Evolutionary conservation across 2,888 invertebrate species (phyloP).

Genomic region (Malthinus seriepunctatus): DNA sequence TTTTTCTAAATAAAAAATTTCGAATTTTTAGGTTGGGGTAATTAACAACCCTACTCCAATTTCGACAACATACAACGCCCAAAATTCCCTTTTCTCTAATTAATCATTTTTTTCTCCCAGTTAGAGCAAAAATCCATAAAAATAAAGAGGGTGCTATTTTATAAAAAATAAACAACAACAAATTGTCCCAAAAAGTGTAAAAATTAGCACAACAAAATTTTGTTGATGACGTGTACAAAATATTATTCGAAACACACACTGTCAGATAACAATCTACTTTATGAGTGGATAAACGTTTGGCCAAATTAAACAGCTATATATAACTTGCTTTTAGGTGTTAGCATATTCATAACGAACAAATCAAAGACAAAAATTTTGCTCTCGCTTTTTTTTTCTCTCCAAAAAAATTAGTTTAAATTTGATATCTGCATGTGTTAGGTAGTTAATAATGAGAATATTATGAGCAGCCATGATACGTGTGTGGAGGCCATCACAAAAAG

Average conservation of each 20-base stretch:
- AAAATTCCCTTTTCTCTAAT: too few relatives aligned
- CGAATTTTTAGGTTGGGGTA: too few relatives aligned
- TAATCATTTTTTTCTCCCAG: too few relatives aligned
- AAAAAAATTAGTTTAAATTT: conserved; percentile 2
- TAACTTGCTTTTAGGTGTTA: conserved; percentile 39
- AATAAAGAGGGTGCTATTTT: too few relatives aligned
- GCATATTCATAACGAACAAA: conserved; percentile 26
- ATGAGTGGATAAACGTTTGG: conserved; percentile 53
- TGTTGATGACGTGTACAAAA: conserved; percentile 46
- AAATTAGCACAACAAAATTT: conserved; percentile 1
- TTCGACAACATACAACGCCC: too few relatives aligned
- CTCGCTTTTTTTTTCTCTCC: neutral
- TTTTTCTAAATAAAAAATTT: too few relatives aligned
- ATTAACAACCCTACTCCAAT: too few relatives aligned
- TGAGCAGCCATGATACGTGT: conserved; percentile 49
- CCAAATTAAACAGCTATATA: conserved; percentile 52
- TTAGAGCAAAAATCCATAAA: too few relatives aligned
- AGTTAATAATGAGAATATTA: conserved; percentile 21
- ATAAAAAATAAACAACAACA: neutral
- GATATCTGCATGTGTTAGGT: conserved; percentile 4
- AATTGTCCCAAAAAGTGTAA: neutral
- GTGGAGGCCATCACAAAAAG: conserved; percentile 54
- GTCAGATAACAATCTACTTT: conserved; percentile 54
- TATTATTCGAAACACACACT: conserved; percentile 46
- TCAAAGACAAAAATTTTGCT: conserved; percentile 3